Base-by-base conservation (phyloP, 2,888 invertebrate genomes). In the Linnaemya vulpina region DNA sequence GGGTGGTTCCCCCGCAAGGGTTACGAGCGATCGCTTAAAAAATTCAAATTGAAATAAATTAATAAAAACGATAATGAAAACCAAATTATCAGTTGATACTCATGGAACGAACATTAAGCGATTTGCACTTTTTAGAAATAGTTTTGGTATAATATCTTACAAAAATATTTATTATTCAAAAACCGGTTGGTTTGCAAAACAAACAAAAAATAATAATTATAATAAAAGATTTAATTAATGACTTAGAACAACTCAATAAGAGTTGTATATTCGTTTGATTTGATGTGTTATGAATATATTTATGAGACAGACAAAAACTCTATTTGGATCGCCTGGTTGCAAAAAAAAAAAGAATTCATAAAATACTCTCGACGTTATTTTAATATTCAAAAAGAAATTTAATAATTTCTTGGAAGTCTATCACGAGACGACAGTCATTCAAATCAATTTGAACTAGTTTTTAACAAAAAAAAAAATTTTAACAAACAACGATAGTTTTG, bases 261-360 rank as follows among this genome's bases (percentile, higher is more conserved):
- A 38, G 13, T 49, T 68, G 13, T 68, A 1, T 68, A 11, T 68
- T 53, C 15, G 38, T 53, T 53, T 35, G 2, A 53, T 51, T 38
- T 40, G 53, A 53, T 70, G 68, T 53, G 68, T 53, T 53, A n/a
- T 70, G 68, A 70, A 53, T 70, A 22, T 40, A 70, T 68, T 68
- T 68, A 35, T 49, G 30, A 65, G 22, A 55, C 15, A n/a, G n/a
- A n/a, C n/a, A n/a, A n/a, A 0, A 25, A 11, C 25, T 15, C 13
- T 55, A 15, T 53, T 53, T 22, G 9, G 15, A 22, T 15, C 25
- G 15, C 25, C 55, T 15, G 13, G 25, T 2, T 13, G 13, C 25
- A 30, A 38, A 62, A 17, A 3, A 62, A 17, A 38, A 62, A 17
- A 3, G 40, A 17, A 40, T 63, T 15, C 4, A 43, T 25, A 20